These are phyloP conservation scores for Troilus luridus DNA, from an alignment of 2,888 invertebrate genomes.

Conservation along the genomic window DNA sequence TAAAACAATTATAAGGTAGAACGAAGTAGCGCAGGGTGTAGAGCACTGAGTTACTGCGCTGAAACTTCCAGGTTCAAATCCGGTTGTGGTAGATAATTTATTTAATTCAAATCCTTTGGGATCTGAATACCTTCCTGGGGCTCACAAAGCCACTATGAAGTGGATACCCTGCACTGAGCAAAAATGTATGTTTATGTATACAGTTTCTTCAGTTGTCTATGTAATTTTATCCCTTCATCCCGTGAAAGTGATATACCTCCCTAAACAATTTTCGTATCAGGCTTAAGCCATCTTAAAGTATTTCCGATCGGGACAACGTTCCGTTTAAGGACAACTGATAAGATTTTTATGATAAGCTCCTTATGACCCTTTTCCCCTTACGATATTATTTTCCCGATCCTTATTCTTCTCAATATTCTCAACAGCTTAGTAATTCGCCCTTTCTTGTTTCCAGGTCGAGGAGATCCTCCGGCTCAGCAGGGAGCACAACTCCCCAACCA, in stretches of 20 bases:
- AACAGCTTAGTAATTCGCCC: not conserved
- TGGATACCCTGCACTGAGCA: no score
- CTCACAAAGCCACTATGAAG: no score
- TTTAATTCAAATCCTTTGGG: no score
- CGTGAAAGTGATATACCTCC: not conserved
- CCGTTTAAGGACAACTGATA: not conserved
- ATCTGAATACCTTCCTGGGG: no score
- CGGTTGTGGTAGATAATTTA: no score
- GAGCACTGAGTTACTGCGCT: no score
- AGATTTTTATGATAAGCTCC: not conserved
- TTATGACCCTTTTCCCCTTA: not conserved
- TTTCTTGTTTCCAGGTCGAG: constrained; percentile 76
- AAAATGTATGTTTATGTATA: no score
- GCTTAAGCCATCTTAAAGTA: not conserved
- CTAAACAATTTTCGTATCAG: not conserved
- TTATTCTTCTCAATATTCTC: not conserved
- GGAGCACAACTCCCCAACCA: constrained; percentile 81
- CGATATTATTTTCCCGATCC: not conserved
- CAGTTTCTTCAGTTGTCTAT: not conserved
- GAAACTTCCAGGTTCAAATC: no score
- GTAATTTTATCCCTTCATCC: not conserved
- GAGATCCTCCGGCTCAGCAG: constrained; percentile 82
- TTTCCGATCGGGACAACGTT: not conserved
- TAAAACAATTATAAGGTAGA: no score
- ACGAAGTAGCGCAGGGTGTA: no score